Evolutionary conservation across 2,888 invertebrate genomes (phyloP), one percentile per base, ranked within the genome.

Genomic region (Ophioninae sp.): DNA sequence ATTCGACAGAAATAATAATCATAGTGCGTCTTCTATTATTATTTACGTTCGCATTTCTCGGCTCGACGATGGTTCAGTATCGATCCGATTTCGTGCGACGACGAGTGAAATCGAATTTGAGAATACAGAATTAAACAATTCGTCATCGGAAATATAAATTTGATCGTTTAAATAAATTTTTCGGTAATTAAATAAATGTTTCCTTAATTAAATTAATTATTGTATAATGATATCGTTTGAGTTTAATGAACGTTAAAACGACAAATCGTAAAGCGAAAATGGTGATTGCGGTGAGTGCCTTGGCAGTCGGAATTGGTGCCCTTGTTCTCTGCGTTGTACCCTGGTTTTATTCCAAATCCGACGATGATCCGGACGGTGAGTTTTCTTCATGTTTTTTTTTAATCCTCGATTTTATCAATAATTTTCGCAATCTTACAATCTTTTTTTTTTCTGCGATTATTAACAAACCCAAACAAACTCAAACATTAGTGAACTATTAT

Each of bases 251-350:
- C 37, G 10, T 68, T 44, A 6, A 75, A 37, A 1, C 17, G 51
- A 30, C 56, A 22, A n/a, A 20, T 63, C 13, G n/a, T 37, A 71
- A 79, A 20, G 2, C 61, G 7, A 84, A 76, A 77, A 88, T 88
- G 87, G 74, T 84, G 0, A 23, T 78, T 56, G 30, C 76, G 6
- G 30, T 86, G 8, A 85, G 69, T 7, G 80, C 75, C 13, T 59
- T 81, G 10, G 86, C 76, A 7, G 67, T 88, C 10, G 77, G 83
- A 10, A 56, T 82, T 7, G 59, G 85, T 44, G 72, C 82, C 20
- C 73, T 86, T 37, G 80, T 75, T n/a, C 84, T 82, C 23, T 88
- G 85, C 44, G 20, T 86, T 2, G 81, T 82, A 3, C 85, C 87
- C 8, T 80, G 85, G 78, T 86, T 85, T 61, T 84, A 78, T 56